Conservation (phyloP, 2,888 invertebrate species). For the Leptinotarsa peninsularis region DNA sequence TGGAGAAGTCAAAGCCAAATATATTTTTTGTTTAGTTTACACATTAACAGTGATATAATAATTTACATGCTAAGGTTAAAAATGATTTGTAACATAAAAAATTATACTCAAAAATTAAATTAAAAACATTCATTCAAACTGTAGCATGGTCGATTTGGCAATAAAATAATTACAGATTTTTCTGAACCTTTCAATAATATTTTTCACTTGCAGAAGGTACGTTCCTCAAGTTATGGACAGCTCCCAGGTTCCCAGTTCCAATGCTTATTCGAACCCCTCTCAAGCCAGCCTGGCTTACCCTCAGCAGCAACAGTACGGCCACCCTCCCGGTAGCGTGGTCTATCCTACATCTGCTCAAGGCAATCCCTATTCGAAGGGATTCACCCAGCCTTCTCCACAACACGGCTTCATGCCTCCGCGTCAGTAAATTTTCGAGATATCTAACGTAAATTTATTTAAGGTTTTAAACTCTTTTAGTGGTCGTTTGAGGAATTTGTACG, state of each 20-base stretch:
- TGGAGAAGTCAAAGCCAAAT: too few relatives aligned
- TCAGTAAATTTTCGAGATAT: slow-evolving; percentile 45
- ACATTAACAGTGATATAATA: too few relatives aligned
- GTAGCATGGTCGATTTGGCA: too few relatives aligned
- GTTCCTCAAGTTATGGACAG: slow-evolving; percentile 59
- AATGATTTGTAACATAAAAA: too few relatives aligned
- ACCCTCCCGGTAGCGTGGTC: slow-evolving; percentile 52
- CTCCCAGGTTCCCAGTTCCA: slow-evolving; percentile 58
- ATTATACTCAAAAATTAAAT: too few relatives aligned
- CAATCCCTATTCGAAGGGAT: slow-evolving; percentile 63
- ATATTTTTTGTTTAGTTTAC: too few relatives aligned
- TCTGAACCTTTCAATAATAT: background rate
- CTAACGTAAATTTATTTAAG: slow-evolving; percentile 35
- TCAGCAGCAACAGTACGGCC: slow-evolving; percentile 52
- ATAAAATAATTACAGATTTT: too few relatives aligned
- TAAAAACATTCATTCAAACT: too few relatives aligned
- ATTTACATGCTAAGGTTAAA: too few relatives aligned
- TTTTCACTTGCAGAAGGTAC: slow-evolving; percentile 50
- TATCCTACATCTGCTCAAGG: slow-evolving; percentile 55
- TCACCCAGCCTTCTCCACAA: slow-evolving; percentile 59
- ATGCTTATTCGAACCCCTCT: slow-evolving; percentile 57
- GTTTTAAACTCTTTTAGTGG: slow-evolving; percentile 42
- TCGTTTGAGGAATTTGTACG: slow-evolving; percentile 41
- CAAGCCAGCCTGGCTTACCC: slow-evolving; percentile 58
- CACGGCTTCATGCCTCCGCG: slow-evolving; percentile 61